Percentiles rank a stretch among this genome's conserved stretches.
These are phyloP conservation scores for Elephantulus edwardii DNA, from an alignment of 2,113 vertebrate species.

Conservation along the genomic window DNA sequence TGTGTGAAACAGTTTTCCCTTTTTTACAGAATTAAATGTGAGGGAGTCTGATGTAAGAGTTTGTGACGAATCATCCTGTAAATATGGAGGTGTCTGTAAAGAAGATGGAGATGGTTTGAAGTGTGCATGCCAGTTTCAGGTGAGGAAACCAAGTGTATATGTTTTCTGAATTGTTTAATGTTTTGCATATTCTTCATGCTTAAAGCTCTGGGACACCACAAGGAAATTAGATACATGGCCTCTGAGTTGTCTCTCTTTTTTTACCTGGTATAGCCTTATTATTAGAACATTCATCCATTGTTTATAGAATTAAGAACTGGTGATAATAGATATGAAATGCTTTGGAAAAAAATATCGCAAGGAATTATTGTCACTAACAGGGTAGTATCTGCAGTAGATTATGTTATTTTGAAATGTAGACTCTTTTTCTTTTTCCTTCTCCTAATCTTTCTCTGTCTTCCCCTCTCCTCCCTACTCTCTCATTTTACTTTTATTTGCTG, in stretches of 20 bases:
- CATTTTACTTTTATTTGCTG: background rate
- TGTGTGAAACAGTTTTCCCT: constrained; percentile 38
- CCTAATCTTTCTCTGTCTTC: background rate
- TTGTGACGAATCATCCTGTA: constrained; percentile 93
- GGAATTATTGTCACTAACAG: background rate
- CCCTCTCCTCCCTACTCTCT: background rate
- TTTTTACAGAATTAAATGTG: constrained; percentile 89
- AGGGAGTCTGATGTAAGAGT: constrained; percentile 90
- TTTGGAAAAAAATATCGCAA: constrained; percentile 1
- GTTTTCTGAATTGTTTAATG: background rate
- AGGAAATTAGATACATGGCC: background rate
- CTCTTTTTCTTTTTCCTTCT: background rate
- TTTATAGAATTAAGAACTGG: background rate
- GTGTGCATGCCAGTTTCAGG: constrained; percentile 96
- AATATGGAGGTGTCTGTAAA: constrained; percentile 93
- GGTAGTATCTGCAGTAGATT: background rate
- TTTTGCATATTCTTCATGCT: constrained; percentile 5
- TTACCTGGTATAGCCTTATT: background rate
- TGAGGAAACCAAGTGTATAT: constrained; percentile 79
- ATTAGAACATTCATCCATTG: background rate
- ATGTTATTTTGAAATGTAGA: background rate
- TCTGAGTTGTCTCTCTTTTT: background rate
- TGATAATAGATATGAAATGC: background rate
- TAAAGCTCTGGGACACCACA: background rate
- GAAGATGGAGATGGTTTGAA: constrained; percentile 93